These are phyloP conservation scores for Microhierax caerulescens DNA, from an alignment of 2,797 vertebrate genomes.

Conservation along the genomic window DNA sequence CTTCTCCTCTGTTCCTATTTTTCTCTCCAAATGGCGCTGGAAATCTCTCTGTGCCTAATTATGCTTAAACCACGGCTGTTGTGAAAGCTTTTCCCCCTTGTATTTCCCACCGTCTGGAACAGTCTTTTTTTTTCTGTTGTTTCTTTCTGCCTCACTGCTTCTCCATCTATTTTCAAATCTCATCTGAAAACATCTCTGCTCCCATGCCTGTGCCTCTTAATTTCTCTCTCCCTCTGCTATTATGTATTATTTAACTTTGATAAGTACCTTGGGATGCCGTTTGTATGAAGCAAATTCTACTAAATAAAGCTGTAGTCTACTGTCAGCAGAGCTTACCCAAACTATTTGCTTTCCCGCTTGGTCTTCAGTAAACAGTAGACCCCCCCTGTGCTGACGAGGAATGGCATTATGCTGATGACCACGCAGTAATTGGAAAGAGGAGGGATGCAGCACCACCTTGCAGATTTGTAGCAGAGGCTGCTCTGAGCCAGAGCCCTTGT, in stretches of 20 bases:
- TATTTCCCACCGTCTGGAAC: constrained; percentile 17
- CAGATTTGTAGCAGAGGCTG: background rate
- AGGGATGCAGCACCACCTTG: background rate
- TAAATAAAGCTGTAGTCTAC: constrained; percentile 23
- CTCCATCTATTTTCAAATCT: constrained; percentile 34
- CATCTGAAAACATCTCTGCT: constrained; percentile 45
- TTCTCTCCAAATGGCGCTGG: background rate
- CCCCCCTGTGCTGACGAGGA: background rate
- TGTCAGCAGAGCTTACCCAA: background rate
- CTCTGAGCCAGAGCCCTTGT: background rate
- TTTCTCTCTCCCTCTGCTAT: constrained; percentile 36
- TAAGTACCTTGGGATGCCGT: constrained; percentile 36
- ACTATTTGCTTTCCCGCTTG: background rate
- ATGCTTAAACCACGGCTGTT: background rate
- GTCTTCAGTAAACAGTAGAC: background rate
- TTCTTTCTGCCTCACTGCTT: constrained; percentile 31
- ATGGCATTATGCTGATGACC: background rate
- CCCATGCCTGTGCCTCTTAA: constrained; percentile 14
- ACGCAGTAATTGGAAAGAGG: background rate
- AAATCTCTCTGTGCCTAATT: constrained; percentile 19
- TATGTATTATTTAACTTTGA: constrained; percentile 48
- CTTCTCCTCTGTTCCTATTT: background rate
- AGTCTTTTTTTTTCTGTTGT: background rate
- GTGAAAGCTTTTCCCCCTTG: background rate
- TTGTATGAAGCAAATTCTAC: background rate